Base-by-base conservation (phyloP, 2,888 invertebrate genomes). In the Apamea anceps region DNA sequence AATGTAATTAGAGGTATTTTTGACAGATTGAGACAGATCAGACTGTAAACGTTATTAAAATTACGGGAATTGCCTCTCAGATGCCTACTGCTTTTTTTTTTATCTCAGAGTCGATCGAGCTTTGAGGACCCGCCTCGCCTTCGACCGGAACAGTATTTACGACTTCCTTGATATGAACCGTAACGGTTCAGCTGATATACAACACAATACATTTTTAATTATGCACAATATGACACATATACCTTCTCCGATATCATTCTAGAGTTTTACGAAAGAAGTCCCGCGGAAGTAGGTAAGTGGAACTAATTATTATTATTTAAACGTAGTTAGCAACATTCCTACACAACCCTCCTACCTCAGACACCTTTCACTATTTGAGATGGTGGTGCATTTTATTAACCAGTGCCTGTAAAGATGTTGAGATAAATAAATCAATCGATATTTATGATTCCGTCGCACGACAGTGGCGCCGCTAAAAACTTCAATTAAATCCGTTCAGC, bases 111-210 rank as follows among this genome's bases (percentile, higher is more conserved):
- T 62, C 37, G 1, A 10, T 32, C 28, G 57, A 66, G 65, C 84
- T 80, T 48, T 42, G 21, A 60, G 65, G 13, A 7, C 28, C 18
- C 13, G 48, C 37, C 37, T 28, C 10, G 12, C 5, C 54, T 42
- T 57, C 13, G 5, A 2, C 48, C 48, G 65, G 57, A 66, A 66
- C 65, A 32, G 42, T n/a, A 4, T 42, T 57, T 83, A 77, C 51
- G 66, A 80, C 66, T 80, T 84, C 80, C 78, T 77, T 15, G n/a
- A 21, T 21, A 83, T 80, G 15, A 37, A 37, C 45, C 10, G 25
- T 54, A 28, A 37, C 13, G 18, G 48, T 15, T 21, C 21, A 57
- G 28, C 37, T 28, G 21, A 37, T 25, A 65, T 66, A 57, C n/a
- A 18, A 51, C 5, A 57, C 15, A 63, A 45, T 75, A 18, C 63